These are phyloP conservation scores for Agriopis leucophaearia DNA, from an alignment of 2,888 invertebrate genomes.

Conservation along the genomic window DNA sequence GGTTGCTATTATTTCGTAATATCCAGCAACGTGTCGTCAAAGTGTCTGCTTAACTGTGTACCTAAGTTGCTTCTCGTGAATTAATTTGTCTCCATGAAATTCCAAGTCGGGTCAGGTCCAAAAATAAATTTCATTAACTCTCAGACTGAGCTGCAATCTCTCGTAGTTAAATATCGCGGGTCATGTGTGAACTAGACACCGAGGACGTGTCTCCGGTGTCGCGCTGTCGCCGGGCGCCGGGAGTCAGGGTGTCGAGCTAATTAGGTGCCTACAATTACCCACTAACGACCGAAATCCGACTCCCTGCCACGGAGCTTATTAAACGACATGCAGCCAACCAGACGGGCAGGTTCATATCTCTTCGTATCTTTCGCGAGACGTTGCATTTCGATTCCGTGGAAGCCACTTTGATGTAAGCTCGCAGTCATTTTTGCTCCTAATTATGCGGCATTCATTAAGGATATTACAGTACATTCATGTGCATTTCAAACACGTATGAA, in stretches of 20 bases:
- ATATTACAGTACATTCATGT: neutral
- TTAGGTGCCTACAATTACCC: slow-evolving; percentile 82
- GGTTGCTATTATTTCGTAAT: no score
- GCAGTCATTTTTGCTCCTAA: slow-evolving; percentile 14
- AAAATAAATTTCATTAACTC: slow-evolving; percentile 37
- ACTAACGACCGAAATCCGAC: slow-evolving; percentile 82
- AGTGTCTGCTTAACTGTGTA: neutral
- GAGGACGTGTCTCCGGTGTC: slow-evolving; percentile 56
- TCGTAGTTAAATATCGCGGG: slow-evolving; percentile 70
- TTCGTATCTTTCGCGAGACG: slow-evolving; percentile 50
- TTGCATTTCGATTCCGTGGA: slow-evolving; percentile 25
- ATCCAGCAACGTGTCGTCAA: neutral
- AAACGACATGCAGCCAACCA: slow-evolving; percentile 61
- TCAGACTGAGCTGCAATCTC: slow-evolving; percentile 37
- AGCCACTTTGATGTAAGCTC: neutral
- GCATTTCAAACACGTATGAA: slow-evolving; percentile 10
- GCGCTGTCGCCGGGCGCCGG: slow-evolving; percentile 42
- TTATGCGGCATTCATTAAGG: slow-evolving; percentile 15
- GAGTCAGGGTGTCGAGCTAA: slow-evolving; percentile 68
- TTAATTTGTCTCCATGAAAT: neutral
- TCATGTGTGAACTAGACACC: slow-evolving; percentile 75
- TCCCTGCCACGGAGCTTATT: slow-evolving; percentile 70
- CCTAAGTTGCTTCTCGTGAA: neutral
- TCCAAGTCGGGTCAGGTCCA: slow-evolving; percentile 11
- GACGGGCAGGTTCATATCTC: slow-evolving; percentile 40